These are phyloP conservation scores for Sericinus montela DNA, from an alignment of 2,888 invertebrate genomes.

Conservation along the genomic window DNA sequence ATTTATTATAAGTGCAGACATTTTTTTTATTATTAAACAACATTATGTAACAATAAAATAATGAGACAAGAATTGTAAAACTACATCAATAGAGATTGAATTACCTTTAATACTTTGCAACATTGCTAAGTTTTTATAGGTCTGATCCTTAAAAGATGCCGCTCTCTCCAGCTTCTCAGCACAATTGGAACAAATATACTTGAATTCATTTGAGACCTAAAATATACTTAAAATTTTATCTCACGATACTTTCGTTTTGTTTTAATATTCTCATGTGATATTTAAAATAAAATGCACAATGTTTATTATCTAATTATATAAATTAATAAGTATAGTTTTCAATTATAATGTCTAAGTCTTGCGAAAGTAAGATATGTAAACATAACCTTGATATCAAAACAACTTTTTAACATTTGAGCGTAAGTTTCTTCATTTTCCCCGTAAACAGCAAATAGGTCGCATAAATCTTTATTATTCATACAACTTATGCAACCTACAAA, in stretches of 20 bases:
- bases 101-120: slow-evolving; percentile 54
- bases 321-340: neutral
- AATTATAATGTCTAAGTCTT: too few relatives aligned
- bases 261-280: too few relatives aligned
- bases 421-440: slow-evolving; percentile 63
- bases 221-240: slow-evolving; percentile 17
- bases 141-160: slow-evolving; percentile 48
- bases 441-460: slow-evolving; percentile 71
- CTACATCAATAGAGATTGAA: neutral
- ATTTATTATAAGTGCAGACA: too few relatives aligned
- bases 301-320: too few relatives aligned
- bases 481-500: slow-evolving; percentile 74
- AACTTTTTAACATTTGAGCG: slow-evolving; percentile 68
- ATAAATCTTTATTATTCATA: slow-evolving; percentile 67
- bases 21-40: too few relatives aligned
- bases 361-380: slow-evolving; percentile 21
- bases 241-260: too few relatives aligned
- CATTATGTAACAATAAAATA: too few relatives aligned
- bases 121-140: slow-evolving; percentile 45
- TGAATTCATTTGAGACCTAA: slow-evolving; percentile 53
- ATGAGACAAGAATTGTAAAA: too few relatives aligned
- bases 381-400: slow-evolving; percentile 63
- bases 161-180: slow-evolving; percentile 52
- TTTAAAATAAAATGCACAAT: too few relatives aligned
- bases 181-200: slow-evolving; percentile 57